A percentile compares a stretch with the other conserved stretches of the same genome.
Evolutionary conservation across 1,140 invertebrate genomes (phyloP).

Genomic region (Nylanderia fulva): DNA sequence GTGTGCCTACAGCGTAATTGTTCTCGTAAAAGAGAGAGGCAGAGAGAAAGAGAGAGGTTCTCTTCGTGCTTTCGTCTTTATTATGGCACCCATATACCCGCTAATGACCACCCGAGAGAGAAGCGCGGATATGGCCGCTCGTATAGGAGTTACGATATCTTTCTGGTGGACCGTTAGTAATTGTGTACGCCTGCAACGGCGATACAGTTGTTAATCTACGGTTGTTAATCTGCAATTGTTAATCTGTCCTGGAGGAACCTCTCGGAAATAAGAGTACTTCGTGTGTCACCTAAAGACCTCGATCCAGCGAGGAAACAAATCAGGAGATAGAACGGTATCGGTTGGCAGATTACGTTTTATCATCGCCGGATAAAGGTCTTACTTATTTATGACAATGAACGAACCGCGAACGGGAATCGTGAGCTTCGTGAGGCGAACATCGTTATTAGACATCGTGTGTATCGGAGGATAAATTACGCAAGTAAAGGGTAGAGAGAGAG

Average conservation of each 20-base stretch:
- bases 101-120: slow-evolving; percentile 70
- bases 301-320: slow-evolving; percentile 10
- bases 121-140: slow-evolving; percentile 46
- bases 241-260: slow-evolving; percentile 56
- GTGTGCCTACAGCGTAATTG: neutral
- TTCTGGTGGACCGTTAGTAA: slow-evolving; percentile 68
- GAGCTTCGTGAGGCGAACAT: slow-evolving; percentile 43
- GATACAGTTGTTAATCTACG: slow-evolving; percentile 71
- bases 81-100: slow-evolving; percentile 71
- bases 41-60: slow-evolving; percentile 22
- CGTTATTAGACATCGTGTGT: slow-evolving; percentile 35
- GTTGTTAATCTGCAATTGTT: slow-evolving; percentile 65
- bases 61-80: slow-evolving; percentile 69
- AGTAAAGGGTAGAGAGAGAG: neutral
- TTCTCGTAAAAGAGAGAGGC: neutral
- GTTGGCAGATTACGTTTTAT: slow-evolving; percentile 44
- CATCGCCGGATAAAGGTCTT: slow-evolving; percentile 49
- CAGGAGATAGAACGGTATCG: slow-evolving; percentile 39
- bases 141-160: slow-evolving; percentile 72
- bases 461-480: slow-evolving; percentile 30
- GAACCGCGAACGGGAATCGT: slow-evolving; percentile 30
- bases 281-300: slow-evolving; percentile 33
- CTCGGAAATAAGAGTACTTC: slow-evolving; percentile 7
- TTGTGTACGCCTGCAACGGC: slow-evolving; percentile 62
- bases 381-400: slow-evolving; percentile 35